These are phyloP conservation scores for Lordiphosa mommai DNA, from an alignment of 1,140 invertebrate species.

Conservation along the genomic window DNA sequence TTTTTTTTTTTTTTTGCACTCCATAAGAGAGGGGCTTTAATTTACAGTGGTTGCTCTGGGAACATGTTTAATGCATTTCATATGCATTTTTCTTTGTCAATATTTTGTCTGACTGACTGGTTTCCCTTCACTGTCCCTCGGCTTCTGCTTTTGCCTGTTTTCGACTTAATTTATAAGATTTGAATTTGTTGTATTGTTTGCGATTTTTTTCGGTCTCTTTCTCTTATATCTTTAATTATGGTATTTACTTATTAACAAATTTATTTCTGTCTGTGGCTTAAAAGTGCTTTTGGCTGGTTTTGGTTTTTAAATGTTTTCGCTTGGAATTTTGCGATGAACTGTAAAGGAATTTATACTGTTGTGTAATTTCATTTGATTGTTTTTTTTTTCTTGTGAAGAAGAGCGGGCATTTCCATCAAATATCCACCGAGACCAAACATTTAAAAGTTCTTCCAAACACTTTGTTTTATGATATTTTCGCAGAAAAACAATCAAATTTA, in stretches of 20 bases:
- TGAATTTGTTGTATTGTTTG: constrained; percentile 12
- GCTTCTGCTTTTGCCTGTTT: not conserved
- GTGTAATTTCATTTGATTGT: not conserved
- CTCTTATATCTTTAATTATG: constrained; percentile 3
- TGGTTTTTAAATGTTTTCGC: not conserved
- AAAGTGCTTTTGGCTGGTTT: constrained; percentile 1
- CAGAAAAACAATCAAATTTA: no score
- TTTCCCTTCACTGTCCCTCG: not conserved
- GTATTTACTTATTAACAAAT: constrained; percentile 11
- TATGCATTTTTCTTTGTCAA: constrained; percentile 7
- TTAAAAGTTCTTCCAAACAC: no score
- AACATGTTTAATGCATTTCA: constrained; percentile 14
- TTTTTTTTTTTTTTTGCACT: constrained; percentile 7
- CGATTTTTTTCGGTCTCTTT: not conserved
- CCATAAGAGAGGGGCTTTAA: not conserved
- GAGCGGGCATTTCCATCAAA: no score
- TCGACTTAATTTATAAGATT: constrained; percentile 12
- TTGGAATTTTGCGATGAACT: not conserved
- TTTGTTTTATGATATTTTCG: no score
- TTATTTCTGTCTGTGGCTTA: constrained; percentile 1
- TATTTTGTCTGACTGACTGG: not conserved
- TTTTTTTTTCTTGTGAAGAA: no score
- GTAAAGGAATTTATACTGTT: not conserved
- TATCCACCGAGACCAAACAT: no score
- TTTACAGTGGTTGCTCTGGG: constrained; percentile 7